Base-by-base conservation (phyloP, 2,888 invertebrate species). In the Camponotus fellah region DNA sequence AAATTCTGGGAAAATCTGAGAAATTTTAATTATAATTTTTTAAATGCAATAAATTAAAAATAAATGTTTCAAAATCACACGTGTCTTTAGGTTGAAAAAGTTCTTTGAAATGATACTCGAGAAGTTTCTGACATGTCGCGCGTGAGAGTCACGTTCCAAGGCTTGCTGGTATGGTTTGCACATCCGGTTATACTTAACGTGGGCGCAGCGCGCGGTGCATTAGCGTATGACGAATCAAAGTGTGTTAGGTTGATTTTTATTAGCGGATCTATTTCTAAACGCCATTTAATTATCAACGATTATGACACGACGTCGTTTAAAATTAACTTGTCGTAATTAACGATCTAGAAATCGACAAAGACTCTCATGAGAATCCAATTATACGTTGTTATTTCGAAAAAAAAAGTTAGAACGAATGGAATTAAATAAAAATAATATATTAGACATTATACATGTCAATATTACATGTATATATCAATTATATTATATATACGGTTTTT, bases 121-220 rank as follows among this genome's bases (percentile, higher is more conserved):
- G 84, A 40, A 74, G 82, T 84, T 86, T 87, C 77, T 74, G 86
- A 88, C 86, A 83, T 86, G 88, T 88, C 86, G 86, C 89, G 88
- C 83, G 81, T 86, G 80, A 88, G 87, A 89, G 87, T 88, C 87
- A 87, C 89, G 89, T 89, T 89, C 86, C 82, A 82, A 80, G 88
- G 83, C 76, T 86, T 60, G 68, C 65, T 75, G 82, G 81, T 88
- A 81, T 87, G 75, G 85, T 87, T 81, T 83, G 86, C 85, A 89
- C 89, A 89, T 89, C 89, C 89, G 89, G 89, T 89, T 89, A 86
- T 83, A 74, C 64, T 62, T 85, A 83, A 88, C 89, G 89, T 89
- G 89, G 89, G 89, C 87, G 89, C 84, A 82, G 79, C 69, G 69
- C 82, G 81, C 79, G 76, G 53, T 85, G 83, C 83, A 85, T 80